These are phyloP conservation scores for Mythimna ferrago DNA, from an alignment of 2,888 invertebrate genomes.

Conservation along the genomic window DNA sequence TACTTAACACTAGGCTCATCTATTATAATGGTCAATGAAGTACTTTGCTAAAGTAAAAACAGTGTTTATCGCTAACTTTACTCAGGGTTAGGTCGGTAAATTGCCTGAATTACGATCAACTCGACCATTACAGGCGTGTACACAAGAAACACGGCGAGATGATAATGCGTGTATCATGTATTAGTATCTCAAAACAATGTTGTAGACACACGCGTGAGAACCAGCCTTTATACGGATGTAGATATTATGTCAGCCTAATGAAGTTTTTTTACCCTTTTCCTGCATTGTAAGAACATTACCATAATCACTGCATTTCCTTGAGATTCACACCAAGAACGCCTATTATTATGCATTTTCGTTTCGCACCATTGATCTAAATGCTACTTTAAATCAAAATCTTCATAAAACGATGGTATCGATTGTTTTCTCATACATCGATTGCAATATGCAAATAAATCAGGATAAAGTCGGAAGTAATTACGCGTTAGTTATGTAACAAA, in stretches of 20 bases:
- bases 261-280: conserved; percentile 45
- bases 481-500: conserved; percentile 74
- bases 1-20: conserved; percentile 10
- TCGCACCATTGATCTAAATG: conserved; percentile 30
- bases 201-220: conserved; percentile 49
- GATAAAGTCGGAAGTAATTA: conserved; percentile 80
- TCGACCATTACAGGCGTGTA: conserved; percentile 22
- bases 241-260: conserved; percentile 53
- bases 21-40: not conserved
- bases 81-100: not conserved
- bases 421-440: conserved; percentile 60
- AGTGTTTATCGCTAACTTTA: conserved; percentile 21
- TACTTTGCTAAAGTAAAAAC: conserved; percentile 18
- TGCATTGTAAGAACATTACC: conserved; percentile 36
- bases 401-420: conserved; percentile 46
- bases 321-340: conserved; percentile 37
- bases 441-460: conserved; percentile 71
- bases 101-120: conserved; percentile 27
- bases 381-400: conserved; percentile 36
- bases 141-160: conserved; percentile 31
- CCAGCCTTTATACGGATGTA: conserved; percentile 35
- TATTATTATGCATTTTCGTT: conserved; percentile 34
- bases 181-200: conserved; percentile 43
- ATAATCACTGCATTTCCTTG: conserved; percentile 53
- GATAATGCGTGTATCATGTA: conserved; percentile 44